Conservation (phyloP, 1,140 invertebrate species). For the Aphelenchoides besseyi region DNA sequence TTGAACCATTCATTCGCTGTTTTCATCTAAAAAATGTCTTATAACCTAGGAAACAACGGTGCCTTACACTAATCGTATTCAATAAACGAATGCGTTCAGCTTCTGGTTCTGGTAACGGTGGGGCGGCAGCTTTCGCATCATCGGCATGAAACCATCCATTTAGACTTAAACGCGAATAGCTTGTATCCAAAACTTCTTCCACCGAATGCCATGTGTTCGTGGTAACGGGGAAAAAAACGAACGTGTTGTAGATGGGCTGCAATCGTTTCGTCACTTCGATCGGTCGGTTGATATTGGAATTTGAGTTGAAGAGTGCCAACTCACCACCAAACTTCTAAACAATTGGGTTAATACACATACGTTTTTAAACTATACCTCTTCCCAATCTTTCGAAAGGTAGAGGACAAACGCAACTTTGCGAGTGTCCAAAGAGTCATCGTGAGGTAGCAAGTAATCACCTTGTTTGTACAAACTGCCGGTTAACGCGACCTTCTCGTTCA, state of each 20-base stretch:
- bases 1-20: slow-evolving; percentile 44
- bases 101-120: slow-evolving; percentile 28
- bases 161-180: slow-evolving; percentile 44
- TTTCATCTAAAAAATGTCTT: slow-evolving; percentile 44
- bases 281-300: slow-evolving; percentile 32
- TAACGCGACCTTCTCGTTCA: slow-evolving; percentile 37
- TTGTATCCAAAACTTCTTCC: slow-evolving; percentile 37
- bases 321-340: slow-evolving; percentile 35
- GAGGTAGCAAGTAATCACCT: slow-evolving; percentile 22
- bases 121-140: slow-evolving; percentile 21
- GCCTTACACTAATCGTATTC: background rate
- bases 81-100: slow-evolving; percentile 19
- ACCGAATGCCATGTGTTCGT: slow-evolving; percentile 51
- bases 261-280: slow-evolving; percentile 30
- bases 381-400: slow-evolving; percentile 37
- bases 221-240: slow-evolving; percentile 45
- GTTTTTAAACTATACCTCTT: no score
- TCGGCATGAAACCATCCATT: slow-evolving; percentile 55
- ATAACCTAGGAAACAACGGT: no score
- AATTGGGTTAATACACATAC: background rate
- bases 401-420: slow-evolving; percentile 48
- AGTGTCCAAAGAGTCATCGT: slow-evolving; percentile 23
- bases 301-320: slow-evolving; percentile 34
- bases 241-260: slow-evolving; percentile 35
- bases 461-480: slow-evolving; percentile 41